Evolutionary conservation across 37 sponge, comb jelly and placozoan species (phyloP).

Genomic region (Eunapius fragilis): DNA sequence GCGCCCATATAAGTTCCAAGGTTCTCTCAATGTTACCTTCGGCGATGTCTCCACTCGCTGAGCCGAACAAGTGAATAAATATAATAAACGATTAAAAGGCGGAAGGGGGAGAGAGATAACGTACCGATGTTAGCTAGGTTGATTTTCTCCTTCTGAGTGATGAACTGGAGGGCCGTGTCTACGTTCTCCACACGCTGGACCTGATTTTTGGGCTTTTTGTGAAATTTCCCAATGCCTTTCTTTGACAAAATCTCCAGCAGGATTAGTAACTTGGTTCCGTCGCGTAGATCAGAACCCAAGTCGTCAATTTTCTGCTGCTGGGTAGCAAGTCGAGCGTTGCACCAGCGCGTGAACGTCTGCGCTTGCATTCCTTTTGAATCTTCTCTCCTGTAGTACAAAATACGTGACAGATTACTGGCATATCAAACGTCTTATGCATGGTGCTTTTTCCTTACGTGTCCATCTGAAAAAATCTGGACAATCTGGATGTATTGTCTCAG

Average conservation of each 20-base stretch:
- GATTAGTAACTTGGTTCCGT: slow-evolving; percentile 85
- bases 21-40: slow-evolving; percentile 93
- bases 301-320: slow-evolving; percentile 68
- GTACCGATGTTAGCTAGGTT: slow-evolving; percentile 86
- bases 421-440: not conserved
- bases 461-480: not conserved
- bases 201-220: slow-evolving; percentile 78
- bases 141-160: slow-evolving; percentile 67
- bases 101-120: not conserved
- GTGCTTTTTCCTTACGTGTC: not conserved
- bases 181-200: slow-evolving; percentile 95
- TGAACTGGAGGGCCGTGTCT: slow-evolving; percentile 78
- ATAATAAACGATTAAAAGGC: not conserved
- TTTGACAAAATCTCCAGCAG: slow-evolving; percentile 85
- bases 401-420: not conserved
- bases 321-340: slow-evolving; percentile 88
- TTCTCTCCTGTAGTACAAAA: not conserved
- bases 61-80: not conserved
- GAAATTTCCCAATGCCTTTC: slow-evolving; percentile 77
- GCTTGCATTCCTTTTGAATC: slow-evolving; percentile 97
- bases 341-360: slow-evolving; percentile 98
- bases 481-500: not conserved
- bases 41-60: slow-evolving; percentile 86
- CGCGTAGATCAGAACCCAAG: slow-evolving; percentile 73
- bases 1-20: slow-evolving; percentile 95